Evolutionary conservation across 2,113 vertebrate species (phyloP).

Genomic region (Philantomba maxwellii): DNA sequence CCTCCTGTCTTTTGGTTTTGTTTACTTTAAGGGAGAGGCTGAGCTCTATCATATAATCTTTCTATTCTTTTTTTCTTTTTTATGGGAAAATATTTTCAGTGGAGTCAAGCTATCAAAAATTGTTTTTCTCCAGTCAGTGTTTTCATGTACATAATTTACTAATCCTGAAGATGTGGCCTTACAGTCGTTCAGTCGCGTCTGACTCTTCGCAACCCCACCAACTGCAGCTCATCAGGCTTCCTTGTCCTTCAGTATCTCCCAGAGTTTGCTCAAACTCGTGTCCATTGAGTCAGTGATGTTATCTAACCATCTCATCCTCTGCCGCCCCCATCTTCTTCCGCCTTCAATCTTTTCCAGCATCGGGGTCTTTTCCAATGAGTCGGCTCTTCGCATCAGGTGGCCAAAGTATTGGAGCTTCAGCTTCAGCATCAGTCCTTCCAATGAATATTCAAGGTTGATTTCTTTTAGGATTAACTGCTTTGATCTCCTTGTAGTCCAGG

Average conservation of each 20-base stretch:
- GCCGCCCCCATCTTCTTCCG: fast-evolving
- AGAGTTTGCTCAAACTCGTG: background rate
- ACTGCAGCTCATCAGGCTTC: background rate
- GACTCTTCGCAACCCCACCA: background rate
- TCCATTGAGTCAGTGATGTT: background rate
- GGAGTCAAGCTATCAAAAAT: background rate
- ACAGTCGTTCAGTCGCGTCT: fast-evolving
- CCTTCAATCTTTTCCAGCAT: background rate
- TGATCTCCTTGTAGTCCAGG: background rate
- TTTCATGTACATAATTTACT: background rate
- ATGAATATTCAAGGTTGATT: background rate
- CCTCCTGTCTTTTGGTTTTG: background rate
- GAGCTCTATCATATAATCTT: background rate
- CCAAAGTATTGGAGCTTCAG: background rate
- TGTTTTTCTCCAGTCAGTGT: background rate
- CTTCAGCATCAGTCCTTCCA: background rate
- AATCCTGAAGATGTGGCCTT: background rate
- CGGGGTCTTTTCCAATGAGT: background rate
- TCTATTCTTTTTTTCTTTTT: background rate
- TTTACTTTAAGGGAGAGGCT: background rate
- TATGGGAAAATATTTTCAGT: background rate
- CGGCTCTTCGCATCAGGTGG: fast-evolving
- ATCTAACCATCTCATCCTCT: background rate
- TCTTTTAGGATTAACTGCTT: background rate
- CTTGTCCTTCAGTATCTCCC: background rate